phyloP scores from a whole-genome alignment of 2,113 vertebrate genomes.

The Ramphastos sulfuratus region DNA sequence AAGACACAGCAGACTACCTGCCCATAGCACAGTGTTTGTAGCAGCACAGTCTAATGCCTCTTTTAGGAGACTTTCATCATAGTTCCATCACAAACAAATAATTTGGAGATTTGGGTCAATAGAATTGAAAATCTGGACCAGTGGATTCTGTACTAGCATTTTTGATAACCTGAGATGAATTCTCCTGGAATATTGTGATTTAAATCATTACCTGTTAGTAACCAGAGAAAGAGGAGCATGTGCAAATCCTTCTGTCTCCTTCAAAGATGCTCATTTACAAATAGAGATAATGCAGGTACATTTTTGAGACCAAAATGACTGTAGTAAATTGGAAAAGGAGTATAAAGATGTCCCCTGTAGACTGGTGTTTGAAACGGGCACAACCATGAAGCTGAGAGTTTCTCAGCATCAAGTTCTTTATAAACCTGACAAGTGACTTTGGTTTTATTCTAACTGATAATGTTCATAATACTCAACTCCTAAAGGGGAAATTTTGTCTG shows the following conservation, averaged over 20 bases:
- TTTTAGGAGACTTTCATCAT: neutral
- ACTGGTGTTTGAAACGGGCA: neutral
- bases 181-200: neutral
- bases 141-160: neutral
- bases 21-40: neutral
- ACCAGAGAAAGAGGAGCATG: neutral
- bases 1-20: neutral
- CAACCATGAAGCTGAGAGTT: rapidly evolving
- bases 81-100: neutral
- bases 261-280: neutral
- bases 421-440: neutral
- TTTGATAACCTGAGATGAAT: neutral
- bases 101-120: neutral
- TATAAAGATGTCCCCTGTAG: neutral
- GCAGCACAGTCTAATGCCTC: neutral
- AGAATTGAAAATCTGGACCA: neutral
- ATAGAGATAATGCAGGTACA: neutral
- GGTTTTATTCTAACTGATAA: neutral
- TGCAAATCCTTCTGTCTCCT: neutral
- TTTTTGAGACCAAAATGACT: neutral
- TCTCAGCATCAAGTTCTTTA: neutral
- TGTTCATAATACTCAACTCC: neutral
- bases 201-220: neutral
- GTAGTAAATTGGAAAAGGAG: neutral
- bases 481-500: neutral